Base-by-base conservation (phyloP, 2,888 invertebrate genomes). In the Pollenia amentaria region DNA sequence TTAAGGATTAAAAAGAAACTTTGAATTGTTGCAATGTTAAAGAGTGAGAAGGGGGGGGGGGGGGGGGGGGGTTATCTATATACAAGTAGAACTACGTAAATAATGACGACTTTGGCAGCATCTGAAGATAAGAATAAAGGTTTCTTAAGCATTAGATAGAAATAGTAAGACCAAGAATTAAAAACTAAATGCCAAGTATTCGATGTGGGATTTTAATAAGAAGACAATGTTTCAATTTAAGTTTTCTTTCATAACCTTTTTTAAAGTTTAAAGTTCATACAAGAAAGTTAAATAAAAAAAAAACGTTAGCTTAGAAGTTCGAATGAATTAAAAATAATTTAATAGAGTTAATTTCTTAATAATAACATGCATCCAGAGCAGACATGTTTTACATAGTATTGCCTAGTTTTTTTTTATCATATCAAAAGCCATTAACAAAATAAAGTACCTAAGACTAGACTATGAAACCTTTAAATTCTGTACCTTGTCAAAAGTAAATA, bases 221-320 rank as follows among this genome's bases (percentile, higher is more conserved):
- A 46, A 64, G 42, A 46, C 8, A 60, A 18, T 53, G 57, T 84
- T 76, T 78, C 55, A 75, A 62, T 76, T 64, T 42, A 7, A 44
- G 44, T 53, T 72, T 60, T 73, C 12, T 42, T 18, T 90, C 90
- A 89, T 91, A 91, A 92, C 91, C 92, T 92, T 91, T 90, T 88
- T 85, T 89, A 89, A 89, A 92, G 91, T 91, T 91, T 90, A 91
- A 91, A 92, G 92, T 91, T 92, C 92, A 92, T 89, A 42, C 9
- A 1, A 48, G 16, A 10, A 29, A 38, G 38, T n/a, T 16, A 3
- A 44, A 55, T 38, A 18, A 3, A 38, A 18, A 3, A 38, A n/a
- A 8, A 18, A 65, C 29, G 12, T 73, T 64, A 55, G 38, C 46
- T 73, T 38, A 65, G 8, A 55, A 53, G 53, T 53, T 65, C 18